Evolutionary conservation across 2,113 vertebrate genomes (phyloP).

Genomic region (Macheiramphus alcinus): DNA sequence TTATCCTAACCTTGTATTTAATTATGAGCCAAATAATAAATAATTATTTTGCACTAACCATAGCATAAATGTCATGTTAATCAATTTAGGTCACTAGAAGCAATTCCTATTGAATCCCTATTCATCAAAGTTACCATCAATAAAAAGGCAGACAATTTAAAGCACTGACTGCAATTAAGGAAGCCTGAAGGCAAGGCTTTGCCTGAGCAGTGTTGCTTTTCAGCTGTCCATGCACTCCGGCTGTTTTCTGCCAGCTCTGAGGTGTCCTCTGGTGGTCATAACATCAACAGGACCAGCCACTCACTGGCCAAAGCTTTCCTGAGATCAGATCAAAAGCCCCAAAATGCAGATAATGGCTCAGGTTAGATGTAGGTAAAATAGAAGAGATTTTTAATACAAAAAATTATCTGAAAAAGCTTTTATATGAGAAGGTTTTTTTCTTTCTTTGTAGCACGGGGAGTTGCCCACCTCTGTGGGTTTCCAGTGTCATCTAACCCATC

Average conservation of each 20-base stretch:
- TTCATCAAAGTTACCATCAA: neutral
- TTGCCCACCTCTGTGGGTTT: neutral
- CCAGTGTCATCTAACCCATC: neutral
- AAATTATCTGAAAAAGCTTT: neutral
- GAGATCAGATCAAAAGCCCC: neutral
- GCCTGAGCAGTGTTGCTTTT: neutral
- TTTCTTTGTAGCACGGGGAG: neutral
- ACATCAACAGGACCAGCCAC: neutral
- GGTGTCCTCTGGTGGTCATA: neutral
- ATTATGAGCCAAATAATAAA: neutral
- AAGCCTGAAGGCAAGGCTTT: neutral
- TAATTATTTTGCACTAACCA: neutral
- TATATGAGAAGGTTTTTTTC: accelerated
- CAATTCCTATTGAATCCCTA: neutral
- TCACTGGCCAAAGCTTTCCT: neutral
- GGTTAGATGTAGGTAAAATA: neutral
- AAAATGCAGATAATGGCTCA: neutral
- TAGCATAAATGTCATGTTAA: neutral
- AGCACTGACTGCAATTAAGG: neutral
- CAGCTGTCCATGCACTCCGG: neutral
- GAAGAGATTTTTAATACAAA: neutral
- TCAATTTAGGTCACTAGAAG: neutral
- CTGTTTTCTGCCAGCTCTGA: neutral
- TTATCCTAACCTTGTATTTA: neutral
- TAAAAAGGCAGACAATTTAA: neutral